Evolutionary conservation across 1,140 invertebrate species (phyloP).

Genomic region (Conopomorpha cramerella): DNA sequence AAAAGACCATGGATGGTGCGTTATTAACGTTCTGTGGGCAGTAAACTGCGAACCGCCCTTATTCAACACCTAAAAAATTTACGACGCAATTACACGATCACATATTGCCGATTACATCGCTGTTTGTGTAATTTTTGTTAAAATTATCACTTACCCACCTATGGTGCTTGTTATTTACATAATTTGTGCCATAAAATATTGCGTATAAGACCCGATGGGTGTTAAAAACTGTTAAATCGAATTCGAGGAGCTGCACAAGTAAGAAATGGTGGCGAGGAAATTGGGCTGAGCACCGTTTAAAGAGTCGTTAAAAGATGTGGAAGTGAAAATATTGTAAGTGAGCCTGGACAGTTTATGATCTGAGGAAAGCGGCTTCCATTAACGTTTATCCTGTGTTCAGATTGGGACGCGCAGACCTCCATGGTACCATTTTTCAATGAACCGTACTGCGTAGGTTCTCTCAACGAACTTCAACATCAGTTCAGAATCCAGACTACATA

Average conservation of each 20-base stretch:
- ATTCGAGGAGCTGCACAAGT: conserved; percentile 40
- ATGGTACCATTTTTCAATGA: no score
- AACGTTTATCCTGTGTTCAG: no score
- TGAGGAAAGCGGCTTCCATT: conserved; percentile 23
- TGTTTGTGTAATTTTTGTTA: conserved; percentile 25
- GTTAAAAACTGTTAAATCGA: conserved; percentile 55
- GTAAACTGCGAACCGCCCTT: no score
- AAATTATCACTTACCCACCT: conserved; percentile 25
- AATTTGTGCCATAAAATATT: conserved; percentile 28
- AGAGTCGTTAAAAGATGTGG: conserved; percentile 46
- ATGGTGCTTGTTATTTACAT: conserved; percentile 38
- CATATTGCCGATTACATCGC: conserved; percentile 16
- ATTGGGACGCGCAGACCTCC: no score
- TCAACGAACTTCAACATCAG: no score
- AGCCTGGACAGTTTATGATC: conserved; percentile 22
- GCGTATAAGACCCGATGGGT: conserved; percentile 41
- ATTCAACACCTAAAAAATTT: conserved; percentile 23
- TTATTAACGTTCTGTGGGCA: no score
- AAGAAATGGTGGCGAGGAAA: conserved; percentile 46
- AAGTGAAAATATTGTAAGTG: conserved; percentile 45
- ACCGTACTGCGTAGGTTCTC: no score
- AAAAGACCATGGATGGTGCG: no score
- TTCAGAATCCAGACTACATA: no score
- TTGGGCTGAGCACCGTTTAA: conserved; percentile 40
- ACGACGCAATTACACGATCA: conserved; percentile 28